Evolutionary conservation across 2,113 vertebrate species (phyloP), one percentile per base, ranked within the genome.

Genomic region (Oreotrochilus melanogaster): DNA sequence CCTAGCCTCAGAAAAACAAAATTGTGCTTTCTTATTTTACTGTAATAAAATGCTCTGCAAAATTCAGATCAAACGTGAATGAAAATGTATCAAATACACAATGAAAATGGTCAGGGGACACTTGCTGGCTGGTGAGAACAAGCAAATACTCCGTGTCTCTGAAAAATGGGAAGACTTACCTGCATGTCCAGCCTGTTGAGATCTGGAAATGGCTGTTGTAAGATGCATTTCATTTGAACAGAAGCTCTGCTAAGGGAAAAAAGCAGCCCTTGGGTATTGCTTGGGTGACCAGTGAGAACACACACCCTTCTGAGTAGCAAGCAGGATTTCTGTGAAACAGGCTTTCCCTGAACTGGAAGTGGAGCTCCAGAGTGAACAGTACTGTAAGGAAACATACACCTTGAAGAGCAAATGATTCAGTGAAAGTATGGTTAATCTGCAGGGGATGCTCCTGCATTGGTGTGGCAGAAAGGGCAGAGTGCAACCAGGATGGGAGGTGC

Each of bases 401-500:
- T 30, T 14, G 65, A 18, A 57, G 39, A 72, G 53, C 4, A 2
- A 66, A 8, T 27, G 65, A 37, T 50, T 39, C 33, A 37, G 3
- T 9, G 3, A 35, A 45, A 75, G 18, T 6, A 1, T 3, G 11
- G 42, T 16, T 37, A 1, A 28, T 54, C 10, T 31, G 71, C 51
- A 79, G 57, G 33, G 13, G 45, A 1, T 62, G 47, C 23, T 88
- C 18, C 4, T 1, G 51, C 42, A 45, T 35, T 16, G 30, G 23
- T 6, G 14, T 37, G 69, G 35, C 57, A 57, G n/a, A 11, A 25
- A 1, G 10, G 1, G 0, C 0, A 57, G 48, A 30, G 39, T 21
- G 1, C 4, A 1, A 51, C 86, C 10, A 3, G 25, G 53, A 14
- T 10, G 16, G 17, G 25, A 16, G 14, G 25, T 53, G 54, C 65